Base-by-base conservation (phyloP, 2,113 vertebrate species). In the Anoplopoma fimbria region DNA sequence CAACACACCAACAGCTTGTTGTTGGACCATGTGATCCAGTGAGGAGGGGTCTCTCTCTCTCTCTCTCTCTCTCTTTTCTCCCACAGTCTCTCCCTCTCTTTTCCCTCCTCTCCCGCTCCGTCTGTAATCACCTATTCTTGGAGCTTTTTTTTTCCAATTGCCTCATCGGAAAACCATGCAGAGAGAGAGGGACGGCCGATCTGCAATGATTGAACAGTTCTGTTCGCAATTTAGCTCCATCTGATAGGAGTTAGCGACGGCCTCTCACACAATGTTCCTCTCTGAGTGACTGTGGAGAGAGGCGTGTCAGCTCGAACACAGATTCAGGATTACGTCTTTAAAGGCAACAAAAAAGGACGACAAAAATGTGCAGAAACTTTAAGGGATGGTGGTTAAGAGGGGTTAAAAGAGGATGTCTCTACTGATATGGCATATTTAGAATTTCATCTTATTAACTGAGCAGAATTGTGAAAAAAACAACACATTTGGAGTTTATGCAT, bases 111-210 rank as follows among this genome's bases (percentile, higher is more conserved):
- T 71, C 69, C 61, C 33, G 60, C 85, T 88, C 80, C 19, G 76
- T 92, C 92, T 93, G 91, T 94, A 95, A 95, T 95, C 93, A 94
- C 94, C 94, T 95, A 95, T 95, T 95, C 93, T 93, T 93, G 92
- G 94, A 94, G 90, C 87, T 90, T 95, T 95, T 90, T 95, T 95
- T 95, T 95, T 95, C 95, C 95, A 92, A 90, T 95, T 95, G 93
- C 95, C 93, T 96, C 95, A 95, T 94, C 87, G 90, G 94, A 94
- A 93, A 95, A 88, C 89, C 93, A 95, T 79, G 93, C 77, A 7
- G 12, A 14, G 58, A 31, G 84, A 61, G 90, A 83, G 92, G 94
- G 92, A 91, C 69, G 80, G 92, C 86, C 75, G 81, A 90, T 92
- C 79, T 76, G 58, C 85, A 77, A 55, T 83, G 91, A 93, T 93